phyloP scores from a whole-genome alignment of 1,140 invertebrate genomes.

The Leptestheria dahalacensis region DNA sequence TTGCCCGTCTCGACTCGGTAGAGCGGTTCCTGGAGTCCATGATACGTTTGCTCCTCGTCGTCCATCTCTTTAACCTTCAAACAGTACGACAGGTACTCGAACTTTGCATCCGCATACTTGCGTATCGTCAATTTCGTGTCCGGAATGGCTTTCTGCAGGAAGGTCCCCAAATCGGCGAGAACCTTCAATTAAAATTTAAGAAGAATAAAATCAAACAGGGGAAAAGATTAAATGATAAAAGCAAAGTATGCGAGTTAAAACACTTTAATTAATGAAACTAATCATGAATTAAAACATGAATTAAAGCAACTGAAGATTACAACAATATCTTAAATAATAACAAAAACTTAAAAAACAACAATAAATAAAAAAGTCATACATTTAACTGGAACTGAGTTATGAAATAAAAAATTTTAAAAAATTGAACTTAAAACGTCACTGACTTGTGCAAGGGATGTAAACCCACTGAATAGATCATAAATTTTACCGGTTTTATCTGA shows the following conservation, averaged over 20 bases:
- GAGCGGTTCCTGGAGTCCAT: conserved; percentile 84
- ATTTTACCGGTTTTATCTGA: conserved; percentile 66
- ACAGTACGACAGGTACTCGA: conserved; percentile 96
- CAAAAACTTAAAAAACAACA: no score
- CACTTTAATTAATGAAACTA: no score
- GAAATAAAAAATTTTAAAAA: background rate
- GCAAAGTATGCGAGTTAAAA: no score
- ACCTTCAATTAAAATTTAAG: conserved; percentile 43
- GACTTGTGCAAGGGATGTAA: no score
- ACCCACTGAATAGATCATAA: no score
- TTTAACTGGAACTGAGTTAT: no score
- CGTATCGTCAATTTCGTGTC: conserved; percentile 93
- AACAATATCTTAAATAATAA: no score
- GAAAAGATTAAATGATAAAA: no score
- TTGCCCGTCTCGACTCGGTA: conserved; percentile 97
- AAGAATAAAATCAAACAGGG: background rate
- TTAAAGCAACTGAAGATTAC: no score
- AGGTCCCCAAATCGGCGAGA: conserved; percentile 83
- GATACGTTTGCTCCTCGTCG: conserved; percentile 91
- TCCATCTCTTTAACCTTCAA: conserved; percentile 97
- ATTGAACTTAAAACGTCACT: no score
- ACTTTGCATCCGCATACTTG: conserved; percentile 95
- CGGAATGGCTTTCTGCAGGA: conserved; percentile 91
- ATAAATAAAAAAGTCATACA: no score
- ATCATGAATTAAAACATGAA: no score